Evolutionary conservation across 1,140 invertebrate species (phyloP).

Genomic region (Bursaphelenchus mucronatus): DNA sequence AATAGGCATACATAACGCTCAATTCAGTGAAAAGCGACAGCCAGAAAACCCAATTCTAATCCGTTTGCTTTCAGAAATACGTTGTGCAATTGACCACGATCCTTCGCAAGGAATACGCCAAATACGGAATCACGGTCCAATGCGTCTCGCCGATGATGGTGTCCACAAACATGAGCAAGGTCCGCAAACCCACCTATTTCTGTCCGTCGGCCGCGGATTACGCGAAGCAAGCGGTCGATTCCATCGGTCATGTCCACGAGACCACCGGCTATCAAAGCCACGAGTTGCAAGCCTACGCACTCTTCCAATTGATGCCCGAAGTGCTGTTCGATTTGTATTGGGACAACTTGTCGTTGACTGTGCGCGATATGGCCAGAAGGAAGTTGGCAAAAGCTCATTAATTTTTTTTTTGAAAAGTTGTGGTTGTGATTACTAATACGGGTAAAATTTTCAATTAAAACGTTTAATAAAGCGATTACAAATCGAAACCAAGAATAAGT

Average conservation of each 20-base stretch:
- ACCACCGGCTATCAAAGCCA: constrained; percentile 54
- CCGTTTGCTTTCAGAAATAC: constrained; percentile 14
- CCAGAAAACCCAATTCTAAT: not conserved
- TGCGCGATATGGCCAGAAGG: no score
- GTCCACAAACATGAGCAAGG: constrained; percentile 21
- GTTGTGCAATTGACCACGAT: constrained; percentile 9
- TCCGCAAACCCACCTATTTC: constrained; percentile 49
- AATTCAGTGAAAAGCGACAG: not conserved
- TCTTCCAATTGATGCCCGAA: constrained; percentile 14
- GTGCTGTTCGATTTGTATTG: constrained; percentile 20
- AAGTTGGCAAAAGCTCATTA: no score
- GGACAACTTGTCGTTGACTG: no score
- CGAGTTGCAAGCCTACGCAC: constrained; percentile 41
- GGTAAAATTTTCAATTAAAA: no score
- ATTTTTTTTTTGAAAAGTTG: no score
- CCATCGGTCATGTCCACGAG: constrained; percentile 46
- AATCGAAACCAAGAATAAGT: no score
- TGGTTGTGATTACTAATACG: no score
- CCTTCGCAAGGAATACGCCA: constrained; percentile 18
- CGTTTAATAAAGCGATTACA: no score
- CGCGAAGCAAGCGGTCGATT: constrained; percentile 39
- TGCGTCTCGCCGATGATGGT: constrained; percentile 21
- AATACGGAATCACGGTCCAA: constrained; percentile 26
- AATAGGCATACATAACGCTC: not conserved
- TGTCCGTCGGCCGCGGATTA: constrained; percentile 40